Percentiles rank a stretch among this genome's conserved stretches.
Evolutionary conservation across 2,797 vertebrate species (phyloP).

Genomic region (Selene dorsalis): DNA sequence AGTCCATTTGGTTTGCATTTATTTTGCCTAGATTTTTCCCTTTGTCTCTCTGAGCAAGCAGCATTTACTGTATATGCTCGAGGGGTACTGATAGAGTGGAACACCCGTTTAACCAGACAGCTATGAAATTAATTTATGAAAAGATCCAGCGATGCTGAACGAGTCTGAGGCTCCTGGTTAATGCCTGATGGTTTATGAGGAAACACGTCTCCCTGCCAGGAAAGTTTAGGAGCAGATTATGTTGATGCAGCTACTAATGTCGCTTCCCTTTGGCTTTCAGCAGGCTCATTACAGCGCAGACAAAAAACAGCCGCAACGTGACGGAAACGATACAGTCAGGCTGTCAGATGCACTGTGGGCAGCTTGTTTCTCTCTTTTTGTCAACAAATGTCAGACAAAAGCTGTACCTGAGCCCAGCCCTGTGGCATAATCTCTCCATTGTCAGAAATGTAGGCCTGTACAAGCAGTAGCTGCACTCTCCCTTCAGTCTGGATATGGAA

Average conservation of each 20-base stretch:
- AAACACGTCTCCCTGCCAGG: conserved; percentile 49
- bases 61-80: not conserved
- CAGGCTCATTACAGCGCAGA: conserved; percentile 42
- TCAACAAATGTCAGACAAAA: conserved; percentile 69
- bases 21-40: conserved; percentile 35
- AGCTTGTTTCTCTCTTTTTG: conserved; percentile 62
- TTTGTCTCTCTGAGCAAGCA: conserved; percentile 29
- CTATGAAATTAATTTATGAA: conserved; percentile 37
- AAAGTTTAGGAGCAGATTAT: conserved; percentile 57
- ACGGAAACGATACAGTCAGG: conserved; percentile 51
- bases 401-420: conserved; percentile 73
- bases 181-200: conserved; percentile 57
- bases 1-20: conserved; percentile 49
- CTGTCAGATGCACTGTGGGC: conserved; percentile 51
- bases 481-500: conserved; percentile 51
- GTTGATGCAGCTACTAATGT: conserved; percentile 60
- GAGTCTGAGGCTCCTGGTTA: conserved; percentile 50
- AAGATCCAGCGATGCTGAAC: conserved; percentile 51
- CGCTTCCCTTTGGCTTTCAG: conserved; percentile 50
- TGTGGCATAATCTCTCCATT: conserved; percentile 69
- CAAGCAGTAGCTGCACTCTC: conserved; percentile 59
- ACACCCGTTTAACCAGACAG: conserved; percentile 35
- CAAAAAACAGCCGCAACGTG: conserved; percentile 41
- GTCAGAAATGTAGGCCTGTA: conserved; percentile 65
- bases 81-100: not conserved